Percentiles rank a stretch among this genome's conserved stretches.
Evolutionary conservation across 2,888 invertebrate species (phyloP).

Genomic region (Smittia sp.): DNA sequence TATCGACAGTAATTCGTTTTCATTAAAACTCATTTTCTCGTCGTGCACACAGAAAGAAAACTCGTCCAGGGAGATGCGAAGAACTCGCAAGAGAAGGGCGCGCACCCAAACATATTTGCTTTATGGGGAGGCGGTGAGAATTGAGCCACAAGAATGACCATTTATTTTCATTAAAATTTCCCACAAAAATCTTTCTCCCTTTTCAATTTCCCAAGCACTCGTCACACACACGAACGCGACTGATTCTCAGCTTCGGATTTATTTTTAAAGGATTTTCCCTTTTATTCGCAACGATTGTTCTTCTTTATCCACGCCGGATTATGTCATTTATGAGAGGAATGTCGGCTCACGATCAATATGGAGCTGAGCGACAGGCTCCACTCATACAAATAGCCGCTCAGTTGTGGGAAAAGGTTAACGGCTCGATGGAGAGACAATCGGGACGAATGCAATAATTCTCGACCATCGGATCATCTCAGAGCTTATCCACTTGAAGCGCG

Average conservation of each 20-base stretch:
- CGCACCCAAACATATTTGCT: slow-evolving; percentile 16
- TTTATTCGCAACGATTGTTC: not conserved
- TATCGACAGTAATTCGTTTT: slow-evolving; percentile 28
- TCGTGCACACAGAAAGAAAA: not conserved
- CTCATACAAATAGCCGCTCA: not conserved
- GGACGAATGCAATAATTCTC: not conserved
- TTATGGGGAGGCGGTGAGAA: slow-evolving; percentile 2
- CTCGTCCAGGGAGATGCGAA: not conserved
- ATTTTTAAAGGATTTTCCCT: not conserved
- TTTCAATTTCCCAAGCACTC: not conserved
- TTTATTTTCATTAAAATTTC: slow-evolving; percentile 38
- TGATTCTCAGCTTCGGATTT: not conserved
- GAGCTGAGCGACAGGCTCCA: not conserved
- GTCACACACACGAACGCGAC: not conserved
- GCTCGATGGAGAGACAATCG: not conserved
- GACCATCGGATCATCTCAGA: not conserved
- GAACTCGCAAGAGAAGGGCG: not conserved
- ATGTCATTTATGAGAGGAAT: slow-evolving; percentile 19
- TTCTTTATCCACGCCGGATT: slow-evolving; percentile 1
- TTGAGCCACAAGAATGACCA: slow-evolving; percentile 35
- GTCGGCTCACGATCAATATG: slow-evolving; percentile 13
- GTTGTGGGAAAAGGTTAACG: slow-evolving; percentile 18
- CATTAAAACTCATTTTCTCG: slow-evolving; percentile 20
- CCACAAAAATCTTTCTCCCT: not conserved
- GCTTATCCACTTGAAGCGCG: not conserved